A percentile compares a stretch with the other conserved stretches of the same genome.
Evolutionary conservation across 92 coral and sea anemone genomes (phyloP).

Genomic region (Porites divaricata): DNA sequence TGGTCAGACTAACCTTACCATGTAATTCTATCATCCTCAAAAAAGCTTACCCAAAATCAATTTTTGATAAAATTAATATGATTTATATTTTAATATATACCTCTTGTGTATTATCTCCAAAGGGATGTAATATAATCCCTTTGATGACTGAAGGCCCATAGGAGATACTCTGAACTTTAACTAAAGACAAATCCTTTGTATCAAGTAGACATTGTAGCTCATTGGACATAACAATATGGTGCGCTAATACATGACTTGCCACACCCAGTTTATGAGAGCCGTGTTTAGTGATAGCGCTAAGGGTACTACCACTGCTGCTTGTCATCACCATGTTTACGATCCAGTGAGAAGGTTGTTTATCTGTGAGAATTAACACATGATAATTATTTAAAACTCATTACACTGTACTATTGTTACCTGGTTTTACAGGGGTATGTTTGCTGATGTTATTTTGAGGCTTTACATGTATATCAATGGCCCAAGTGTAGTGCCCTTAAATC

Average conservation of each 20-base stretch:
- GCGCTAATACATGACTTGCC: conserved; percentile 56
- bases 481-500: too few relatives aligned
- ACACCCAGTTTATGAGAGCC: conserved; percentile 13
- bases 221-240: conserved; percentile 55
- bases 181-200: conserved; percentile 64
- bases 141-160: conserved; percentile 66
- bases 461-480: too few relatives aligned
- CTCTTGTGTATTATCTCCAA: conserved; percentile 55
- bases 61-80: too few relatives aligned
- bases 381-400: too few relatives aligned
- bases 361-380: not conserved
- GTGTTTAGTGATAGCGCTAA: not conserved
- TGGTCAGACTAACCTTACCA: too few relatives aligned
- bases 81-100: conserved; percentile 14
- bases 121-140: conserved; percentile 88
- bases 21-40: too few relatives aligned
- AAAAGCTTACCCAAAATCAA: too few relatives aligned
- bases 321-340: conserved; percentile 45
- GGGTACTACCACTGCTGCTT: conserved; percentile 3
- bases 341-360: not conserved
- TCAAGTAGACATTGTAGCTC: conserved; percentile 70
- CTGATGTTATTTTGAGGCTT: too few relatives aligned
- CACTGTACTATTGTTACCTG: too few relatives aligned
- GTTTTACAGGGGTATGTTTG: too few relatives aligned
- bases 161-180: conserved; percentile 52